These are phyloP conservation scores for Bambusicola thoracicus DNA, from an alignment of 2,113 vertebrate species.

Conservation along the genomic window DNA sequence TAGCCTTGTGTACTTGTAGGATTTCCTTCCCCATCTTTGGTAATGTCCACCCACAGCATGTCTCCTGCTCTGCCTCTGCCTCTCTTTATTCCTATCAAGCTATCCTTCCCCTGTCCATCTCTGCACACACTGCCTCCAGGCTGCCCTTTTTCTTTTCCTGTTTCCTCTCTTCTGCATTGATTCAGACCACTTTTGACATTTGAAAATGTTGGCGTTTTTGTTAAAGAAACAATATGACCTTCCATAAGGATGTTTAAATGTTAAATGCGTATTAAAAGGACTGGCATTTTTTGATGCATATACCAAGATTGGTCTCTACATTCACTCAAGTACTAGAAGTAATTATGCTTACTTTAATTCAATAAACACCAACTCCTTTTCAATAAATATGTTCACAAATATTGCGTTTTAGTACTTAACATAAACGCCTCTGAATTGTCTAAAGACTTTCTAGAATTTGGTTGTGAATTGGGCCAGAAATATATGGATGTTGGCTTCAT, in stretches of 20 bases:
- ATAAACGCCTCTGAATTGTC: neutral
- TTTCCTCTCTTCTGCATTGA: neutral
- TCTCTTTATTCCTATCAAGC: neutral
- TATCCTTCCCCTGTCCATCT: neutral
- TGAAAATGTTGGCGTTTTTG: neutral
- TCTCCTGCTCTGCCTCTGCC: neutral
- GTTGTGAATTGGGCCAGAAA: neutral
- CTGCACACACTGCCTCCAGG: neutral
- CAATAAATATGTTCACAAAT: neutral
- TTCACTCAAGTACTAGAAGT: neutral
- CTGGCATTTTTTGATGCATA: rapidly evolving
- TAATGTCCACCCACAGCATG: neutral
- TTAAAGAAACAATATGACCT: neutral
- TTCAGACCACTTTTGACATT: neutral
- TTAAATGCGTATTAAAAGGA: neutral
- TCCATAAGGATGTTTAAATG: neutral
- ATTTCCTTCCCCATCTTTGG: neutral
- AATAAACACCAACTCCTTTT: neutral
- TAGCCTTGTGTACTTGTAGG: neutral
- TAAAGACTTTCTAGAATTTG: neutral
- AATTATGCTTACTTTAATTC: neutral
- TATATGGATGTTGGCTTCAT: neutral
- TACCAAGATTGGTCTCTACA: neutral
- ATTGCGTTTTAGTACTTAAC: neutral
- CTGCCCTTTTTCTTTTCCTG: neutral